These are phyloP conservation scores for Actenoides hombroni DNA, from an alignment of 2,113 vertebrate species.

Conservation along the genomic window DNA sequence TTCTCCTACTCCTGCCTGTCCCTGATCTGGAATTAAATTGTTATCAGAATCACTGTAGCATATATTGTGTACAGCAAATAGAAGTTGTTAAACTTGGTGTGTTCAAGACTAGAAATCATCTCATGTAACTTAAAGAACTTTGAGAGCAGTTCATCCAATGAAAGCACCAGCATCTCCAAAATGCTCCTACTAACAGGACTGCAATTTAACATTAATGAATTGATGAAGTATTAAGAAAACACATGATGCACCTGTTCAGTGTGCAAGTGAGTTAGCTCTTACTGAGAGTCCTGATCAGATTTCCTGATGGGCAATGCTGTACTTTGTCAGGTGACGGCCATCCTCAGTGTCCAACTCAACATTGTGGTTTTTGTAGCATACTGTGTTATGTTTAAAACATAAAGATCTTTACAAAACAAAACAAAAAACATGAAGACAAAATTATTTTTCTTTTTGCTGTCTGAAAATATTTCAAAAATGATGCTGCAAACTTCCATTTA, in stretches of 20 bases:
- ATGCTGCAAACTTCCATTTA: not conserved
- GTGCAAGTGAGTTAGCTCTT: not conserved
- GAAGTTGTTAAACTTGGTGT: not conserved
- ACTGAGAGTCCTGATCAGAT: not conserved
- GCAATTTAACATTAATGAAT: not conserved
- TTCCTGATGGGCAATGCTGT: not conserved
- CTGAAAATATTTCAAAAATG: not conserved
- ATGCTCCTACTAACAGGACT: not conserved
- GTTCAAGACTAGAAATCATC: not conserved
- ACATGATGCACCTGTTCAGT: not conserved
- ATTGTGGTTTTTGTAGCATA: not conserved
- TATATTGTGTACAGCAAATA: not conserved
- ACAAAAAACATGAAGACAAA: not conserved
- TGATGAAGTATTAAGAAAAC: not conserved
- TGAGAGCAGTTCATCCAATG: not conserved
- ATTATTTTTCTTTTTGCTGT: not conserved
- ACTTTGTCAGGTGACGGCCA: not conserved
- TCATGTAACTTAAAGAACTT: not conserved
- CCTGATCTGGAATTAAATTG: slow-evolving; percentile 19
- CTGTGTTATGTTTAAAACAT: not conserved
- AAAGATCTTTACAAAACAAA: not conserved
- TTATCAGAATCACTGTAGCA: slow-evolving; percentile 9
- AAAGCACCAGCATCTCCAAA: not conserved
- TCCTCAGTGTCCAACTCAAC: not conserved
- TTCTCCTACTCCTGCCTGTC: not conserved